These are phyloP conservation scores for Hesperia comma DNA, from an alignment of 2,888 invertebrate species.

Conservation along the genomic window DNA sequence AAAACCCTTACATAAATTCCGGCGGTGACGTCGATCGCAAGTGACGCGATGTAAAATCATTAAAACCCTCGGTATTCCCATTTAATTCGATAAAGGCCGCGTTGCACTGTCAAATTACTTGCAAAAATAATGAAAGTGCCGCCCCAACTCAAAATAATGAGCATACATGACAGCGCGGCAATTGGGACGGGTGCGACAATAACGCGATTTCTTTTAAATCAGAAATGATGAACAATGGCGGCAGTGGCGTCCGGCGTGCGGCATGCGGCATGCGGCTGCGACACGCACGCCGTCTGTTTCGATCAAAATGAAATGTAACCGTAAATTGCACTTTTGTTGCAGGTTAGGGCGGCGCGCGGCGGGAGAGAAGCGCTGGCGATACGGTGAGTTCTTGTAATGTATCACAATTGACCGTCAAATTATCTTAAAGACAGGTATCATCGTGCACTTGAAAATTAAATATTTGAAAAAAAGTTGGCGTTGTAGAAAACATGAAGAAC, in stretches of 20 bases:
- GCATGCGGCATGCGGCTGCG: too few species aligned
- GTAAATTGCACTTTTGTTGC: slow-evolving; percentile 72
- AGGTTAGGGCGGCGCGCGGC: slow-evolving; percentile 47
- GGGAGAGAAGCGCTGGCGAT: slow-evolving; percentile 36
- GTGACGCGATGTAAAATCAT: slow-evolving; percentile 13
- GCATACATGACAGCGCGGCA: slow-evolving; percentile 32
- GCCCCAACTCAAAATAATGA: slow-evolving; percentile 28
- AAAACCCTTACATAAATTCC: background rate
- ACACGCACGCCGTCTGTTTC: slow-evolving; percentile 49
- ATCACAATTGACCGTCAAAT: background rate
- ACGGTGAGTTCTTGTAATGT: slow-evolving; percentile 12
- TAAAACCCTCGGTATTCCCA: slow-evolving; percentile 9
- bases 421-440: too few species aligned
- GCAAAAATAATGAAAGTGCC: slow-evolving; percentile 20
- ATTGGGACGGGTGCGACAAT: slow-evolving; percentile 28
- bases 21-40: background rate
- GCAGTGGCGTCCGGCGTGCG: too few species aligned
- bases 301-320: slow-evolving; percentile 51
- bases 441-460: too few species aligned
- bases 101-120: slow-evolving; percentile 24
- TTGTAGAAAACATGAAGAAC: too few species aligned
- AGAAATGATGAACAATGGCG: slow-evolving; percentile 36
- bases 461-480: too few species aligned
- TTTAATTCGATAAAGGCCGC: slow-evolving; percentile 25
- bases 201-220: slow-evolving; percentile 34